phyloP scores from a whole-genome alignment of 1,140 invertebrate species.

The Drosophila pandora region DNA sequence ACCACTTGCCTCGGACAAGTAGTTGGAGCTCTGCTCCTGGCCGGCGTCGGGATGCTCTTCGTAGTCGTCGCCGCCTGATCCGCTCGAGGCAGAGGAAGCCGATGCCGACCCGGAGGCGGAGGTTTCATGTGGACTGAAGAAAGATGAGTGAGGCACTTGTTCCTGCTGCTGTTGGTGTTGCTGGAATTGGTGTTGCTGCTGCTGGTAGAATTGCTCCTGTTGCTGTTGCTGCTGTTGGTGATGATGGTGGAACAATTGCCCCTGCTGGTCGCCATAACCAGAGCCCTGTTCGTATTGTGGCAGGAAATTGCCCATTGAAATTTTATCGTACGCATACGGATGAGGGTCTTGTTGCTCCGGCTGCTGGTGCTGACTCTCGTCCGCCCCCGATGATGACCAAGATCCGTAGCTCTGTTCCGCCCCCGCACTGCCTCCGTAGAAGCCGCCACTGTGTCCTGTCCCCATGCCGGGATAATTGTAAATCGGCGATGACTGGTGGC shows the following conservation, averaged over 20 bases:
- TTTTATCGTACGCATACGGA: slow-evolving; percentile 69
- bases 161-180: slow-evolving; percentile 45
- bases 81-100: slow-evolving; percentile 36
- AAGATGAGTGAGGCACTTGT: slow-evolving; percentile 49
- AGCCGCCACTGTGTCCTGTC: slow-evolving; percentile 1
- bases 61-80: slow-evolving; percentile 49
- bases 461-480: slow-evolving; percentile 62
- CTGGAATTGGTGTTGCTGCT: slow-evolving; percentile 33
- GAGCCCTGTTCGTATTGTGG: slow-evolving; percentile 67
- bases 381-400: slow-evolving; percentile 33
- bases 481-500: slow-evolving; percentile 48
- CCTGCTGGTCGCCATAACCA: slow-evolving; percentile 56
- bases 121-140: slow-evolving; percentile 34
- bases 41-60: slow-evolving; percentile 60
- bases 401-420: slow-evolving; percentile 30
- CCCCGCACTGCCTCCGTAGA: slow-evolving; percentile 31
- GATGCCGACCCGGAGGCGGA: slow-evolving; percentile 27
- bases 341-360: slow-evolving; percentile 31
- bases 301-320: slow-evolving; percentile 75
- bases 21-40: slow-evolving; percentile 57
- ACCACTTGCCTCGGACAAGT: slow-evolving; percentile 48
- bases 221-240: slow-evolving; percentile 37
- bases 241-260: slow-evolving; percentile 32
- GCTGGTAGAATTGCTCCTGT: slow-evolving; percentile 27
- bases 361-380: slow-evolving; percentile 13